Percentiles rank a stretch among this genome's conserved stretches.
phyloP scores from a whole-genome alignment of 1,140 invertebrate species.

The Pogonognathellus flavescens region DNA sequence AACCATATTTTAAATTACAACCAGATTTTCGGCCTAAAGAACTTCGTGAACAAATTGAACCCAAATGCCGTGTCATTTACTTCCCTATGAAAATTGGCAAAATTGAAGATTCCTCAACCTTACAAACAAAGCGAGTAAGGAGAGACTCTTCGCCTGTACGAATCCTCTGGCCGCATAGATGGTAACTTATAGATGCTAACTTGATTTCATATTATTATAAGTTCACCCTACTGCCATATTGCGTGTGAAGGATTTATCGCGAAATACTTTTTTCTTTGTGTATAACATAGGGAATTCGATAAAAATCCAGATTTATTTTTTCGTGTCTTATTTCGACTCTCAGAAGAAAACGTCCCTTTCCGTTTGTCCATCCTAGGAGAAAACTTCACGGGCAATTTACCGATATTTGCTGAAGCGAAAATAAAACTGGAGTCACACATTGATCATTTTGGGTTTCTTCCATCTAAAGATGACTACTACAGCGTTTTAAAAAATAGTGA shows the following conservation, averaged over 20 bases:
- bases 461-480: conserved; percentile 75
- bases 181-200: conserved; percentile 79
- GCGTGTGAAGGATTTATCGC: not conserved
- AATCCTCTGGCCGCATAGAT: conserved; percentile 84
- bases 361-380: conserved; percentile 77
- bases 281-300: conserved; percentile 78
- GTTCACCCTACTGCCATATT: too few relatives aligned
- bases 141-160: conserved; percentile 73
- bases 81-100: conserved; percentile 75
- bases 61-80: conserved; percentile 78
- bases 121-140: conserved; percentile 54
- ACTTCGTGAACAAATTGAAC: conserved; percentile 73
- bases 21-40: conserved; percentile 77
- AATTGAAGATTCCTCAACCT: not conserved
- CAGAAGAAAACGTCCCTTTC: conserved; percentile 74
- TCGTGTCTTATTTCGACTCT: conserved; percentile 73
- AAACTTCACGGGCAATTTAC: conserved; percentile 74
- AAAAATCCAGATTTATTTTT: conserved; percentile 81
- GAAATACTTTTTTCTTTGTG: not conserved
- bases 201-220: conserved; percentile 40
- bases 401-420: conserved; percentile 73
- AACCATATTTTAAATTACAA: conserved; percentile 77
- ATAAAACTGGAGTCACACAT: conserved; percentile 73
- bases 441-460: conserved; percentile 76
- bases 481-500: conserved; percentile 74